Evolutionary conservation across 2,888 invertebrate species (phyloP).

Genomic region (Panzeria rudis): DNA sequence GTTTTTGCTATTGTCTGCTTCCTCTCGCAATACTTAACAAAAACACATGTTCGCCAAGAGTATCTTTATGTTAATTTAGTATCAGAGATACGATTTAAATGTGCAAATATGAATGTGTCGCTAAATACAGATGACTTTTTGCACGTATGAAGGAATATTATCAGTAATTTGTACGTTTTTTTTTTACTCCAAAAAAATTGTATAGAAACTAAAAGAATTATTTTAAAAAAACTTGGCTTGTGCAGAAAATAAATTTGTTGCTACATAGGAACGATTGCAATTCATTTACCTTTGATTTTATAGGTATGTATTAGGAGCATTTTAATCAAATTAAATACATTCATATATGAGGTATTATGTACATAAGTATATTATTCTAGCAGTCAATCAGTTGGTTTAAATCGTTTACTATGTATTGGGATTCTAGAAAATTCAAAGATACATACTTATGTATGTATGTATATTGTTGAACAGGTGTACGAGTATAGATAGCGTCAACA

Average conservation of each 20-base stretch:
- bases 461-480: too few relatives aligned
- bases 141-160: constrained; percentile 41
- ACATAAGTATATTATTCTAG: background rate
- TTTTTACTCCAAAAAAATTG: background rate
- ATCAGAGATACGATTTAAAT: background rate
- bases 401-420: too few relatives aligned
- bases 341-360: too few relatives aligned
- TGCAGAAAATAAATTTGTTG: constrained; percentile 8
- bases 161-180: constrained; percentile 4
- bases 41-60: constrained; percentile 11
- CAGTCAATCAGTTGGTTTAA: too few relatives aligned
- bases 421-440: background rate
- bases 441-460: background rate
- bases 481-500: too few relatives aligned
- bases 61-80: background rate
- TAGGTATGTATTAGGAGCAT: background rate
- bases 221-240: too few relatives aligned
- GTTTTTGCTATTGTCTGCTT: background rate
- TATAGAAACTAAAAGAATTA: background rate
- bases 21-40: background rate
- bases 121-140: constrained; percentile 13
- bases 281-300: constrained; percentile 2
- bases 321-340: background rate
- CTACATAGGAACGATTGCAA: background rate
- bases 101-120: background rate